Base-by-base conservation (phyloP, 2,888 invertebrate genomes). In the Philaethria dido region DNA sequence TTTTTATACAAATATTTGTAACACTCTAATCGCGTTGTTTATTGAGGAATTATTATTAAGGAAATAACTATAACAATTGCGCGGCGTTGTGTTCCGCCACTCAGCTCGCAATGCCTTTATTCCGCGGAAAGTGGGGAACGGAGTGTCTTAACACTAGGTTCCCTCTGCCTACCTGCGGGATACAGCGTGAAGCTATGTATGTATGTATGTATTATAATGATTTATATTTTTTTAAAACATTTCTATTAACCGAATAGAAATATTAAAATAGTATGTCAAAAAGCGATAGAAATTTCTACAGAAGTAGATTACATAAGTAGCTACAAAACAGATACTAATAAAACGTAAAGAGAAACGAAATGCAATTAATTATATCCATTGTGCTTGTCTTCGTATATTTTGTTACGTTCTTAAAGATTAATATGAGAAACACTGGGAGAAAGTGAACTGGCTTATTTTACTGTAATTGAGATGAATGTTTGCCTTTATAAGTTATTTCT, bases 381-480 rank as follows among this genome's bases (percentile, higher is more conserved):
- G 61, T 63, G 60, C 42, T 55, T 68, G 61, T 52, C 50, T 63
- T 33, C 57, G 36, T 66, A 66, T 66, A 62, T 69, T 66, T 69
- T 33, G 68, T 64, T 62, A 62, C 52, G 57, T 69, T 62, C 62
- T 62, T 64, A 64, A 65, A 71, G 66, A 71, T 67, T 68, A 68
- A 69, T 64, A 71, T 69, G 64, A 69, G 69, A 66, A 72, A 71
- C 71, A 68, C 66, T 13, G 50, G 78, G 88, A 82, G 89, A 89
- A 89, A 89, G 89, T 88, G 81, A 80, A 80, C 83, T 81, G 84
- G 86, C 87, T 88, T 84, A 89, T 87, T 88, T 79, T 89, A 87
- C 85, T 88, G 88, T 80, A 88, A 88, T 88, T 89, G 85, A 86
- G 83, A 80, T 82, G 82, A 39, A 61, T 64, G 62, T 64, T 45